Percentiles rank a stretch among this genome's conserved stretches.
Evolutionary conservation across 1,140 invertebrate genomes (phyloP).

Genomic region (Ganaspis sp.): DNA sequence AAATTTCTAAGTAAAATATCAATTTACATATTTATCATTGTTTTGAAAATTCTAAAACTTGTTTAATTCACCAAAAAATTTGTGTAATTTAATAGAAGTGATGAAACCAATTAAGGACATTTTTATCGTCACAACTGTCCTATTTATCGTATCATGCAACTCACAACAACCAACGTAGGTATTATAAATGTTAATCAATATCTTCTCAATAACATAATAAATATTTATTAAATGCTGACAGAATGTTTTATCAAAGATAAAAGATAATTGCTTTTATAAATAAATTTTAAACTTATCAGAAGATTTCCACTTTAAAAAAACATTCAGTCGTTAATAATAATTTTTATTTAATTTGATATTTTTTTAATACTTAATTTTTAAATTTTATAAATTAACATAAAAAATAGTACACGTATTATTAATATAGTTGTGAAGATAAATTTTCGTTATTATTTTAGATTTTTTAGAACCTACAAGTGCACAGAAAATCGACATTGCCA

Average conservation of each 20-base stretch:
- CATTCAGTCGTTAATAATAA: neutral
- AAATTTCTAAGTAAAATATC: no score
- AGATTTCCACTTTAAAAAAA: no score
- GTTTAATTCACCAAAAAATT: neutral
- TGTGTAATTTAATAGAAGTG: constrained; percentile 21
- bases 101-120: constrained; percentile 17
- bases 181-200: constrained; percentile 15
- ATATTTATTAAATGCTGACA: no score
- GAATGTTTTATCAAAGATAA: no score
- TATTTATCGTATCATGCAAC: constrained; percentile 21
- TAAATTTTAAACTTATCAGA: no score
- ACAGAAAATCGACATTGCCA: constrained; percentile 60
- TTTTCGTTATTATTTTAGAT: constrained; percentile 46
- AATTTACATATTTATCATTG: no score
- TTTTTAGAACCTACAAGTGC: constrained; percentile 62
- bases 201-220: neutral
- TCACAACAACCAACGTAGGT: constrained; percentile 40
- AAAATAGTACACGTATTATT: no score
- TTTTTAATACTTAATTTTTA: no score
- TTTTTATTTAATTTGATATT: neutral
- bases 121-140: neutral
- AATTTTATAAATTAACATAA: no score
- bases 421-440: no score
- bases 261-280: no score
- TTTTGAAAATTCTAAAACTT: no score